These are phyloP conservation scores for Sepioteuthis lessoniana DNA, from an alignment of 2,888 invertebrate genomes.

Conservation along the genomic window DNA sequence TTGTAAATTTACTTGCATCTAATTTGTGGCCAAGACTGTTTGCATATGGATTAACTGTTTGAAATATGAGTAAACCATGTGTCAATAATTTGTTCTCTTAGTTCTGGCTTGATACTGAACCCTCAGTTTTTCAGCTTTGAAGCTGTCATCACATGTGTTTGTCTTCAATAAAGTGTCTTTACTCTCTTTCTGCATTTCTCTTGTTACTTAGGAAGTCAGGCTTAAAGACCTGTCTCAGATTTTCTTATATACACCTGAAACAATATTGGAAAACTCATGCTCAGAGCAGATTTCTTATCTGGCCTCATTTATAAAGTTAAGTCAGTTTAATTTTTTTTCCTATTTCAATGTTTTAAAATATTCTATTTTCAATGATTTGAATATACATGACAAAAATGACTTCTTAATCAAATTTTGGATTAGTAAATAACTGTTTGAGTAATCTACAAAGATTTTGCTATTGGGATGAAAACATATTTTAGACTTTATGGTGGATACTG, in stretches of 20 bases:
- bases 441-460: too few relatives aligned
- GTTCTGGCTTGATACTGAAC: neutral
- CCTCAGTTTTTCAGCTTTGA: neutral
- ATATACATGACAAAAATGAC: neutral
- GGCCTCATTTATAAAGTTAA: neutral
- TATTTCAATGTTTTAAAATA: neutral
- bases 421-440: too few relatives aligned
- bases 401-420: too few relatives aligned
- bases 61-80: neutral
- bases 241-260: neutral
- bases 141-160: conserved; percentile 33
- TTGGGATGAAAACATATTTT: too few relatives aligned
- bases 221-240: neutral
- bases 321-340: neutral
- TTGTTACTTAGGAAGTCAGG: neutral
- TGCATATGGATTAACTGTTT: conserved; percentile 24
- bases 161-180: neutral
- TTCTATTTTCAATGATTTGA: neutral
- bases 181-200: neutral
- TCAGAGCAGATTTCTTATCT: conserved; percentile 2
- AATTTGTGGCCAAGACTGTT: neutral
- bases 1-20: neutral
- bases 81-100: neutral
- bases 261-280: neutral
- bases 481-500: too few relatives aligned